Percentiles rank a stretch among this genome's conserved stretches.
Conservation (phyloP, 1,140 invertebrate genomes). For the Bombus turneri region DNA sequence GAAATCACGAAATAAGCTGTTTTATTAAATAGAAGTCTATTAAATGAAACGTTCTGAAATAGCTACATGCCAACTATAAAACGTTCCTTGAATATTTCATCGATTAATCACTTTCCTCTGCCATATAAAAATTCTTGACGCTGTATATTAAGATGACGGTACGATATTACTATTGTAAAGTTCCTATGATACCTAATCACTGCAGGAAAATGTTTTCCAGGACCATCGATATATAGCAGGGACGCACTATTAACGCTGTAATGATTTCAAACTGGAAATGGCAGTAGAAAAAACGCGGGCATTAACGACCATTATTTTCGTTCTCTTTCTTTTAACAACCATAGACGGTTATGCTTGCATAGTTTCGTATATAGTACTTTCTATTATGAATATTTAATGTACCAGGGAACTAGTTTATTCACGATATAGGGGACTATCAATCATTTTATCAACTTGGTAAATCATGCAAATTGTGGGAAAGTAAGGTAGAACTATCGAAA, state of each 20-base stretch:
- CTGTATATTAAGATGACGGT: no score
- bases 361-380: conserved; percentile 25
- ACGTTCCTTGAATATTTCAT: background rate
- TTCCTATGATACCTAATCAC: background rate
- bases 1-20: no score
- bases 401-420: conserved; percentile 14
- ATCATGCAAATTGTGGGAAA: background rate
- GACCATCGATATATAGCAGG: background rate
- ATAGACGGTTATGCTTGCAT: background rate
- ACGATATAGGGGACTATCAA: conserved; percentile 4
- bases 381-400: conserved; percentile 28
- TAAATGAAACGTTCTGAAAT: no score
- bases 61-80: no score
- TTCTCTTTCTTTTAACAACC: conserved; percentile 3
- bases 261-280: background rate
- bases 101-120: background rate
- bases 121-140: background rate
- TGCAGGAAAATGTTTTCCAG: background rate
- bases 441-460: background rate
- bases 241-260: background rate
- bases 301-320: background rate
- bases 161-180: background rate
- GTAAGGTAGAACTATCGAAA: background rate
- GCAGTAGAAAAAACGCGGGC: background rate
- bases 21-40: no score